phyloP scores from a whole-genome alignment of 1,140 invertebrate genomes.

The Eufriesea mexicana region DNA sequence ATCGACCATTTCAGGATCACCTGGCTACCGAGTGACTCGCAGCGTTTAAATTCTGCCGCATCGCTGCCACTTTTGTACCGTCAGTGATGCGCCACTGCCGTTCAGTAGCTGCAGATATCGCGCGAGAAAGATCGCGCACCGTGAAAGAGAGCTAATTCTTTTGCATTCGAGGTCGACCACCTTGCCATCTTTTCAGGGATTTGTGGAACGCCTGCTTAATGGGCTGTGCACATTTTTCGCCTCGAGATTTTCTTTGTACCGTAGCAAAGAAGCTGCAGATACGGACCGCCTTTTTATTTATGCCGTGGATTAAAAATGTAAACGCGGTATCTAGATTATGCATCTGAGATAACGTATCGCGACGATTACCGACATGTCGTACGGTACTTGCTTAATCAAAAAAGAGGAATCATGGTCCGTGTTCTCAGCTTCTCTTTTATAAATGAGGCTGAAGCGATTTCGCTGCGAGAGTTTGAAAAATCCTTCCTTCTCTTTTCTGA shows the following conservation, averaged over 20 bases:
- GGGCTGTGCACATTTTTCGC: neutral
- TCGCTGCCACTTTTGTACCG: conserved; percentile 30
- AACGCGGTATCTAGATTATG: too few relatives aligned
- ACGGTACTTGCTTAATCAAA: too few relatives aligned
- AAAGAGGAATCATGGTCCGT: too few relatives aligned
- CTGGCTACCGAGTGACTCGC: neutral
- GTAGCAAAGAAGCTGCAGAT: too few relatives aligned
- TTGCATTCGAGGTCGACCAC: neutral
- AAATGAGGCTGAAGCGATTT: too few relatives aligned
- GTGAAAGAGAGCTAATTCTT: neutral
- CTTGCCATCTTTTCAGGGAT: neutral
- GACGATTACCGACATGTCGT: too few relatives aligned
- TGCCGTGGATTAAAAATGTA: too few relatives aligned
- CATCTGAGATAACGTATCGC: too few relatives aligned
- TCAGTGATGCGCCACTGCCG: neutral
- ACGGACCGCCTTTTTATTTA: too few relatives aligned
- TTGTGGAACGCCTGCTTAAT: neutral
- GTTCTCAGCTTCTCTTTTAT: too few relatives aligned
- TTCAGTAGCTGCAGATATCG: neutral
- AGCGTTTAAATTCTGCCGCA: conserved; percentile 48
- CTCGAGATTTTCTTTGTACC: too few relatives aligned
- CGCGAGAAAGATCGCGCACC: neutral
- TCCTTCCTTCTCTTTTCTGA: neutral
- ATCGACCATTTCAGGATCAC: conserved; percentile 40
- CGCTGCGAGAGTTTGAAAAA: too few relatives aligned